These are phyloP conservation scores for Peromyscus eremicus DNA, from an alignment of 2,797 vertebrate species.

Conservation along the genomic window DNA sequence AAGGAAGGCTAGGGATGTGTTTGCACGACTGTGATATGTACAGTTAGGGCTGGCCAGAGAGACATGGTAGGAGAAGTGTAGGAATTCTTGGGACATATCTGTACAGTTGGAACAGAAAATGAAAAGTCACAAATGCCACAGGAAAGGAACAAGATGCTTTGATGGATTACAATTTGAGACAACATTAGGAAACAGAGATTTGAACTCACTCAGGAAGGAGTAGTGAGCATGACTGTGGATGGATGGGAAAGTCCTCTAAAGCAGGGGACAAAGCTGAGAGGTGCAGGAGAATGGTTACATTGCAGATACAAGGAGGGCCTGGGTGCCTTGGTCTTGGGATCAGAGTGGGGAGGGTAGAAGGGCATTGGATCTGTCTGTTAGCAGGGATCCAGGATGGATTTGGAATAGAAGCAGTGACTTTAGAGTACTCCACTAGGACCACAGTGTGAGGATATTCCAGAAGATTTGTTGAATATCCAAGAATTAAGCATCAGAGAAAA, in stretches of 20 bases:
- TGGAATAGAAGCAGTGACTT: not conserved
- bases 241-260: not conserved
- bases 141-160: not conserved
- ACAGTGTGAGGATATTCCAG: not conserved
- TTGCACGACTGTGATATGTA: not conserved
- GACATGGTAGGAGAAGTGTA: not conserved
- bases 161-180: not conserved
- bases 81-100: not conserved
- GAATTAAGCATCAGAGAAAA: not conserved
- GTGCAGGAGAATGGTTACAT: not conserved
- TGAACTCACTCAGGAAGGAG: not conserved
- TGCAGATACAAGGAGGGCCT: not conserved
- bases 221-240: not conserved
- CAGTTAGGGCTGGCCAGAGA: no score
- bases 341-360: accelerated
- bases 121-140: not conserved
- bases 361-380: not conserved
- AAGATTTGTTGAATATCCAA: not conserved
- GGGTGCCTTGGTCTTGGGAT: not conserved
- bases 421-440: not conserved
- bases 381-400: not conserved
- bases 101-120: not conserved
- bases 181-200: not conserved
- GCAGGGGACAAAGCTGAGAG: not conserved
- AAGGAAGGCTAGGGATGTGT: not conserved